These are phyloP conservation scores for Kuschelorhynchus macadamiae DNA, from an alignment of 2,888 invertebrate genomes.

Conservation along the genomic window DNA sequence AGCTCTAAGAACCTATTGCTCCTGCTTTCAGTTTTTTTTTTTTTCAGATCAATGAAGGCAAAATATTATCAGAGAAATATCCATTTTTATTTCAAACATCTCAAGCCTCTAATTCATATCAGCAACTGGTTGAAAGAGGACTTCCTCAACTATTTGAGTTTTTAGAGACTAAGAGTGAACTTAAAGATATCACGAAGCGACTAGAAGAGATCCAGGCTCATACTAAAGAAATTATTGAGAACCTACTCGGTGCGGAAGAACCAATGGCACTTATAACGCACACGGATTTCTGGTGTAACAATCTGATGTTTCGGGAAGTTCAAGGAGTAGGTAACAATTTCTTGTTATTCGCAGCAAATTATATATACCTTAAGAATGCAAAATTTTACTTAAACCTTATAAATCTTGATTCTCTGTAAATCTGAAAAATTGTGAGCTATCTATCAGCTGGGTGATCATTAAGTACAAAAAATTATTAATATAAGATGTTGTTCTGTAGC, in stretches of 20 bases:
- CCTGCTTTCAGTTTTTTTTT: no score
- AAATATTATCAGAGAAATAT: slow-evolving; percentile 71
- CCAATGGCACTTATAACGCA: slow-evolving; percentile 84
- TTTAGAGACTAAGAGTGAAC: slow-evolving; percentile 76
- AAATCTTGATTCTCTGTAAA: no score
- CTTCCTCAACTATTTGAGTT: slow-evolving; percentile 83
- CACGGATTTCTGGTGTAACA: slow-evolving; percentile 81
- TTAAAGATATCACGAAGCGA: slow-evolving; percentile 75
- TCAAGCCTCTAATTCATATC: slow-evolving; percentile 84
- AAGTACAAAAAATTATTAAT: no score
- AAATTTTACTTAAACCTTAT: no score
- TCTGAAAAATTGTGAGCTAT: no score
- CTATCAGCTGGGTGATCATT: no score
- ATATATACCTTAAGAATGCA: no score
- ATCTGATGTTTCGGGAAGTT: slow-evolving; percentile 71
- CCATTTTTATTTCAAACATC: slow-evolving; percentile 84
- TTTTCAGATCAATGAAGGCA: slow-evolving; percentile 72
- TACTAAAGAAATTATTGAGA: slow-evolving; percentile 81
- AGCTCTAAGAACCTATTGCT: no score
- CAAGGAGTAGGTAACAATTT: slow-evolving; percentile 55
- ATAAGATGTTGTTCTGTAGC: no score
- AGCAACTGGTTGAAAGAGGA: slow-evolving; percentile 83
- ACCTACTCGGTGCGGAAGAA: slow-evolving; percentile 79
- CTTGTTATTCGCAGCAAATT: background rate
- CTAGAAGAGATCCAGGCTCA: slow-evolving; percentile 75